Evolutionary conservation across 1,140 invertebrate species (phyloP), one percentile per base, ranked within the genome.

Genomic region (Platyura marginata): DNA sequence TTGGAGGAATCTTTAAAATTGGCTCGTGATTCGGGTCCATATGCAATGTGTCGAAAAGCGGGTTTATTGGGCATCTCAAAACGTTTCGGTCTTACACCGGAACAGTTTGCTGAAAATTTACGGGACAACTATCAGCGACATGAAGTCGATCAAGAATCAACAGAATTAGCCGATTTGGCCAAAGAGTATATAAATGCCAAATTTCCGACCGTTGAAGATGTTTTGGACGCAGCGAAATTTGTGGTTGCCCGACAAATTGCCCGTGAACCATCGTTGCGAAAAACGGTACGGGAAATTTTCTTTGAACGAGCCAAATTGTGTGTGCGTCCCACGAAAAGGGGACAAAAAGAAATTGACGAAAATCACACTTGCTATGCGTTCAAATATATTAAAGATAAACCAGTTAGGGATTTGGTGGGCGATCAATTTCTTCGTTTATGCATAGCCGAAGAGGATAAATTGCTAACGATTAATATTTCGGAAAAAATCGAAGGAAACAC

Each of bases 41-140:
- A 96, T 60, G 71, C 77, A 20, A 72, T 92, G 37, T 94, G 91
- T 56, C 65, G 77, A 21, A 81, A 81, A 59, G 81, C 85, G 21
- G 85, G 87, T 18, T 66, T 95, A n/a, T 76, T 79, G 74, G 75
- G 77, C 3, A 70, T 96, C 29, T 84, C 87, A 2, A 87, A 88
- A 55, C 83, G 78, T 47, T 98, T 98, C 66, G 96, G 95, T 48
- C 62, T 99, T n/a, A 82, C 78, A 2, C 88, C 95, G 0, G 86
- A 94, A 55, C 80, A 98, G 56, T 97, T 95, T 64, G 93, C 89
- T 2, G 92, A 98, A 65, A 98, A 99, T 66, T 63, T 98, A 1
- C 71, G 90, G 1, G 93, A 97, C 54, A 93, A 93, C 58, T 98
- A 97, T 64, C 87, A 92, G 54, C 71, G 88, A n/a, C 87, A 97